These are phyloP conservation scores for Phalacrocorax pelagicus DNA, from an alignment of 2,113 vertebrate genomes.

Conservation along the genomic window DNA sequence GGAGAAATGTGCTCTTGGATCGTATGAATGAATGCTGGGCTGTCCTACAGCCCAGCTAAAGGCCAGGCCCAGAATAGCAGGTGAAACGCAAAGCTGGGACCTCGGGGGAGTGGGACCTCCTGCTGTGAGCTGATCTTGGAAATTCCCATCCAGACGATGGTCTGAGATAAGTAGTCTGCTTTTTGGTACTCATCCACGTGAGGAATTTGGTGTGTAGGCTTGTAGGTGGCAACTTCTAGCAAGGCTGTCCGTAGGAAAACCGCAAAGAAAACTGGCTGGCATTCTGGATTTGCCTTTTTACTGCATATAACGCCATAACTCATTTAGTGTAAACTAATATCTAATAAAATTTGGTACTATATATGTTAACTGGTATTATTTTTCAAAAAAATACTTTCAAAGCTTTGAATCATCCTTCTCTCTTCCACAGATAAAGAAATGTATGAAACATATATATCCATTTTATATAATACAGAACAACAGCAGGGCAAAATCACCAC, in stretches of 20 bases:
- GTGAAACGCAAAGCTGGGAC: background rate
- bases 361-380: background rate
- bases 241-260: background rate
- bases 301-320: background rate
- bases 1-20: background rate
- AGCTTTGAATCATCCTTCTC: background rate
- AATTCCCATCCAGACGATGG: background rate
- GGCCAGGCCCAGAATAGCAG: background rate
- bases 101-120: background rate
- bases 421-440: background rate
- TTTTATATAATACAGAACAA: accelerated
- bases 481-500: background rate
- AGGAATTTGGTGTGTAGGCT: background rate
- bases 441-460: background rate
- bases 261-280: background rate
- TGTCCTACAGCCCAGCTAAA: background rate
- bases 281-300: background rate
- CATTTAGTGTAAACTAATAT: background rate
- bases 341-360: background rate
- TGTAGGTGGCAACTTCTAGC: background rate
- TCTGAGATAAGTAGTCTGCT: background rate
- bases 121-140: background rate
- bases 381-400: background rate
- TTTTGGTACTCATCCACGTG: background rate
- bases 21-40: background rate